Base-by-base conservation (phyloP, 30 jellyfish, hydroid and myxozoan species). In the Aurelia sp. region DNA sequence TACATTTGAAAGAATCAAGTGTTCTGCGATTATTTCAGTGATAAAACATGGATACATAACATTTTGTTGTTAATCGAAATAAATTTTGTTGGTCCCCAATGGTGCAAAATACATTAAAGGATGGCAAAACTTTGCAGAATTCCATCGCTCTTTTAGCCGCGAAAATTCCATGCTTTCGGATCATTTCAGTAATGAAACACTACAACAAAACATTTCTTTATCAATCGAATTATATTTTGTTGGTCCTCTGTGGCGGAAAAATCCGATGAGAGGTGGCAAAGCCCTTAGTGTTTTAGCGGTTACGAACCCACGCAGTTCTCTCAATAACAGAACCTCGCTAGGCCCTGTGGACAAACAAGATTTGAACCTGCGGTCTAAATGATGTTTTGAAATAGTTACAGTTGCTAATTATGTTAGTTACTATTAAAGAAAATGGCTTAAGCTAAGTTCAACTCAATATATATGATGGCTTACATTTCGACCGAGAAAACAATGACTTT, bases 341-440 rank as follows among this genome's bases (percentile, higher is more conserved):
- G 86, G 86, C 87, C 78, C 72, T 18, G 80, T 79, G 73, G 81
- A 74, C 40, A 79, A 79, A 79, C 66, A 74, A 79, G 89, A 79
- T 79, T 79, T 79, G 3, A 79, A 63, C 63, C 1, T 64, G 89
- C 50, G 89, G 81, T 66, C 21, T 18, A 48, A 40, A 40, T 61
- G 72, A 79, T 79, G 81, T 64, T 79, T 41, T 48, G 67, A 62
- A 79, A 63, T 48, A 38, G 71, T 62, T 61, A 63, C 24, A 55
- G 71, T 27, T 27, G 38, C 71, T 79, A 79, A 79, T 79, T 64
- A 64, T 22, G 89, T 79, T 79, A 79, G 10, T 18, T 44, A 53
- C 80, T 79, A 79, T 77, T 60, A 6, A 18, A 62, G 66, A 63
- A 63, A 63, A 47, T 41, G 89, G 89, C 73, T 70, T 79, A 21